phyloP scores from a whole-genome alignment of 2,888 invertebrate genomes.

The Drosophila tanythrix region DNA sequence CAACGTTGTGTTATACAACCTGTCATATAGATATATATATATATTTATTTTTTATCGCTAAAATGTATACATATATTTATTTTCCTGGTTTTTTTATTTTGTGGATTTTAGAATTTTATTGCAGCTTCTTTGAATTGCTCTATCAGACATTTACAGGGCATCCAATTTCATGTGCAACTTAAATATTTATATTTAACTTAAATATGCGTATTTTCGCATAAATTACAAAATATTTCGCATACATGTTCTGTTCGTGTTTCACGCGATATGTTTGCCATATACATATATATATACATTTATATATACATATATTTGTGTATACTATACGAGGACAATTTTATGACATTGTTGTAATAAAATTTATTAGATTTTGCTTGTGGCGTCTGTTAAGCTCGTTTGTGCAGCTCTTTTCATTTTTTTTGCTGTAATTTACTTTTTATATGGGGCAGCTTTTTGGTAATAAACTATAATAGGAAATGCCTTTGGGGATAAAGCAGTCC shows the following conservation, averaged over 20 bases:
- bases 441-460: slow-evolving; percentile 61
- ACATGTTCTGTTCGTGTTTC: slow-evolving; percentile 58
- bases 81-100: slow-evolving; percentile 12
- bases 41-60: slow-evolving; percentile 51
- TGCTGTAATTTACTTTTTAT: slow-evolving; percentile 69
- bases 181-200: slow-evolving; percentile 79
- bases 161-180: slow-evolving; percentile 72
- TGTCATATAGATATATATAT: slow-evolving; percentile 46
- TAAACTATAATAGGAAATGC: slow-evolving; percentile 73
- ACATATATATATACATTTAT: slow-evolving; percentile 15
- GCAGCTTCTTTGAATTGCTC: slow-evolving; percentile 45
- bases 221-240: slow-evolving; percentile 73
- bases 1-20: slow-evolving; percentile 67
- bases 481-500: slow-evolving; percentile 43
- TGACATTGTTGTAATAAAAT: slow-evolving; percentile 77
- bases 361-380: slow-evolving; percentile 73
- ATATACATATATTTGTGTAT: slow-evolving; percentile 17
- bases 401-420: slow-evolving; percentile 29
- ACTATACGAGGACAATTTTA: slow-evolving; percentile 53
- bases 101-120: slow-evolving; percentile 67
- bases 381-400: slow-evolving; percentile 60
- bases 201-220: slow-evolving; percentile 77
- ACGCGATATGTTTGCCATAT: slow-evolving; percentile 57
- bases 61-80: slow-evolving; percentile 16
- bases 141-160: slow-evolving; percentile 67